Conservation (phyloP, 1,140 invertebrate species). For the Dendroctonus ponderosae region DNA sequence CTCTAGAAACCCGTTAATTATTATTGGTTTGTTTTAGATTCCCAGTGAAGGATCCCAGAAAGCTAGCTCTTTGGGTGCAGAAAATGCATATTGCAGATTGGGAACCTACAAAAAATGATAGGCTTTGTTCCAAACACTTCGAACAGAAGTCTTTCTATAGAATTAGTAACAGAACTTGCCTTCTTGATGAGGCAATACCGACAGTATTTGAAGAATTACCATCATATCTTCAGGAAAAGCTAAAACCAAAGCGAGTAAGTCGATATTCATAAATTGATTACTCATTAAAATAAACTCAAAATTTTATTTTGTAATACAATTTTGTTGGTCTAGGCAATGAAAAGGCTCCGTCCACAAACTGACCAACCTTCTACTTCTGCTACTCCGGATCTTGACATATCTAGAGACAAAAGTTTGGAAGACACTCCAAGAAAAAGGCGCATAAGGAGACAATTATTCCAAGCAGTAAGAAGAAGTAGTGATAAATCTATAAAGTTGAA, state of each 20-base stretch:
- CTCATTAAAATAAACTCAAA: background rate
- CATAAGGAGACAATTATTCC: background rate
- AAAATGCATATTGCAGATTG: background rate
- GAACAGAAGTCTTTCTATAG: background rate
- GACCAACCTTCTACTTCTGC: background rate
- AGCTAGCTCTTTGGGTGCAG: background rate
- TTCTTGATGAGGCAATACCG: slow-evolving; percentile 1
- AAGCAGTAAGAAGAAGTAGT: background rate
- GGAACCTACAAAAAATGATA: background rate
- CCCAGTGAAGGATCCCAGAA: slow-evolving; percentile 2
- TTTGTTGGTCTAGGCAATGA: background rate
- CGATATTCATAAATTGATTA: background rate
- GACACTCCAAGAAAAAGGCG: background rate
- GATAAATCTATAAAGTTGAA: background rate
- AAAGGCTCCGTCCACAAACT: background rate
- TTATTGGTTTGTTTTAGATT: slow-evolving; percentile 6
- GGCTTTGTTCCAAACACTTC: slow-evolving; percentile 5
- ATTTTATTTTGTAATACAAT: background rate
- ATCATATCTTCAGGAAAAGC: background rate
- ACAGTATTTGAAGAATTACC: slow-evolving; percentile 18
- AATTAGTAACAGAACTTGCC: background rate
- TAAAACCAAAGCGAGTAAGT: background rate
- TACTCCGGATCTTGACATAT: background rate
- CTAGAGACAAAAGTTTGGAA: background rate
- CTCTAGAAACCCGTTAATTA: background rate